Conservation (phyloP, 2,113 vertebrate species). For the Motacilla tschutschensis region DNA sequence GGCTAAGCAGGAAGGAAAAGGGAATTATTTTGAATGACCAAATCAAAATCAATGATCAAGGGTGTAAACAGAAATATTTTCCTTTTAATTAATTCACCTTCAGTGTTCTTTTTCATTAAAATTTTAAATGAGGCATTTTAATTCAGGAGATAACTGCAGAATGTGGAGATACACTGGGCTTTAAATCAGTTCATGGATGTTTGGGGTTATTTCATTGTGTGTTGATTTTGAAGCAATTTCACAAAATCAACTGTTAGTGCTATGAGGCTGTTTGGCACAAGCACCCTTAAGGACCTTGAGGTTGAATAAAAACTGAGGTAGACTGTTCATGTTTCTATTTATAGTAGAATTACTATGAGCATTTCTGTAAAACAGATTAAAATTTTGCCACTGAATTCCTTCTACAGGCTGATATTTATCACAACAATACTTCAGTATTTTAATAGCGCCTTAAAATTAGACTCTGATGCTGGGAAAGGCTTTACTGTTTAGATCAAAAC, state of each 20-base stretch:
- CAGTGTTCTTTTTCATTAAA: not conserved
- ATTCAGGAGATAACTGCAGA: not conserved
- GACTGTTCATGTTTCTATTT: not conserved
- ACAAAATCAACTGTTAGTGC: not conserved
- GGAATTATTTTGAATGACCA: not conserved
- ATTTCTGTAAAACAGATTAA: constrained; percentile 14
- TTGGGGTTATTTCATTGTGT: not conserved
- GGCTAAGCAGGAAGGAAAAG: not conserved
- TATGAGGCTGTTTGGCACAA: not conserved
- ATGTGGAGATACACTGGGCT: not conserved
- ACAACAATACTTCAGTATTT: constrained; percentile 7
- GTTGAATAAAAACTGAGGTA: constrained; percentile 23
- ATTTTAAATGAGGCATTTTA: not conserved
- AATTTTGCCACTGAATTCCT: constrained; percentile 22
- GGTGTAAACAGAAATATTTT: not conserved
- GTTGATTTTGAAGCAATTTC: not conserved
- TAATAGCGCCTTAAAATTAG: constrained; percentile 13
- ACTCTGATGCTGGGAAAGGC: not conserved
- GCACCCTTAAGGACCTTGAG: not conserved
- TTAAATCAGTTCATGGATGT: not conserved
- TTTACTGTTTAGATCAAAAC: constrained; percentile 20
- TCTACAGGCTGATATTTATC: constrained; percentile 5
- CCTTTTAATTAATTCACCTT: not conserved
- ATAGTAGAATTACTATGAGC: not conserved
- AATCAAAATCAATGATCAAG: not conserved